Evolutionary conservation across 2,113 vertebrate species (phyloP).

Genomic region (Xiphophorus couchianus): DNA sequence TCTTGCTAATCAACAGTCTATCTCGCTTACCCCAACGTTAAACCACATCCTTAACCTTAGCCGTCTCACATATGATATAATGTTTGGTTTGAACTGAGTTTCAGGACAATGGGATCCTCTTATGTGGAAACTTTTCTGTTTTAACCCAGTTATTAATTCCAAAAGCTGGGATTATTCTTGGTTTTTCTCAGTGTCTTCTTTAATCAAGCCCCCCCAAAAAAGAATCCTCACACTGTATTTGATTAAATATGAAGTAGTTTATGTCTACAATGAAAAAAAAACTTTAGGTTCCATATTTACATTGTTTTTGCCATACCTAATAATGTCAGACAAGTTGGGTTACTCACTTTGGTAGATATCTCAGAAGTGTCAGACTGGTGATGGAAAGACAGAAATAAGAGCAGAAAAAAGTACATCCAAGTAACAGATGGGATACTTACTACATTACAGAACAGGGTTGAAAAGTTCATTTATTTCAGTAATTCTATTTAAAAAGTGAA

Average conservation of each 20-base stretch:
- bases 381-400: not conserved
- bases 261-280: not conserved
- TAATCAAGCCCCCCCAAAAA: not conserved
- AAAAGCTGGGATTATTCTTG: not conserved
- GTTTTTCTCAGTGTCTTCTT: no score
- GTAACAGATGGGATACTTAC: not conserved
- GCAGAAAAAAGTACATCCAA: not conserved
- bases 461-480: not conserved
- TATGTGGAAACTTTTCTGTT: slow-evolving; percentile 1
- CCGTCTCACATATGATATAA: slow-evolving; percentile 20
- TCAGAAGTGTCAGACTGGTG: slow-evolving; percentile 9
- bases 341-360: slow-evolving; percentile 2
- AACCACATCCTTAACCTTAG: slow-evolving; percentile 52
- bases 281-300: not conserved
- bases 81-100: slow-evolving; percentile 39
- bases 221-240: not conserved
- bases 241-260: not conserved
- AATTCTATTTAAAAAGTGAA: no score
- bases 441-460: not conserved
- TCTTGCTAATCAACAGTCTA: slow-evolving; percentile 67
- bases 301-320: not conserved
- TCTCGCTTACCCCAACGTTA: slow-evolving; percentile 46
- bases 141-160: slow-evolving; percentile 13
- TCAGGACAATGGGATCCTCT: not conserved
- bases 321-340: not conserved